phyloP scores from a whole-genome alignment of 2,888 invertebrate genomes.

The Scaeva pyrastri region DNA sequence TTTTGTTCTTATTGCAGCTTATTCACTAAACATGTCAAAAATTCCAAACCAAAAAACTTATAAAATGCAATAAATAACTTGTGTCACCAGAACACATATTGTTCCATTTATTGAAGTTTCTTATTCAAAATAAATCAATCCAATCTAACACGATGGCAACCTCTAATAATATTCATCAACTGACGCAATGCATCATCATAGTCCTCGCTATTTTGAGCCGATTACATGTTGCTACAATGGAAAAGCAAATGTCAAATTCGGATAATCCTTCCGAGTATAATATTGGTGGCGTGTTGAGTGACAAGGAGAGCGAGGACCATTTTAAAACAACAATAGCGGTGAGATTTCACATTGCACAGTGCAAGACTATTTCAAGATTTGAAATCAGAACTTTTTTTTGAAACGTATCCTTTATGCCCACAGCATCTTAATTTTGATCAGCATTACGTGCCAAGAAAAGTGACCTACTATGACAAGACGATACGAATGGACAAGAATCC shows the following conservation, averaged over 20 bases:
- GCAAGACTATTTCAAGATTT: neutral
- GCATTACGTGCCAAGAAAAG: constrained; percentile 92
- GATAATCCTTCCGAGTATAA: constrained; percentile 91
- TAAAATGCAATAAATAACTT: constrained; percentile 14
- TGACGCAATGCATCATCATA: constrained; percentile 41
- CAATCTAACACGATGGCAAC: constrained; percentile 46
- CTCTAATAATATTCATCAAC: constrained; percentile 9
- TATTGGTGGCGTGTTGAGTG: constrained; percentile 96
- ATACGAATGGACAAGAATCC: constrained; percentile 98
- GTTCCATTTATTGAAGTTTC: constrained; percentile 8
- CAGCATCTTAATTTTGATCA: constrained; percentile 94
- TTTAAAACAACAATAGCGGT: constrained; percentile 94
- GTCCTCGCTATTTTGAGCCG: constrained; percentile 33
- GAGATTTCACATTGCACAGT: constrained; percentile 82
- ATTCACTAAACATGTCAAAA: neutral
- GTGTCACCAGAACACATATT: neutral
- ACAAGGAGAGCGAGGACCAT: constrained; percentile 90
- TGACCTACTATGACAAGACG: constrained; percentile 94
- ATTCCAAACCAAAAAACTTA: neutral
- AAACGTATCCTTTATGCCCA: neutral
- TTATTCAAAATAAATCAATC: constrained; percentile 12
- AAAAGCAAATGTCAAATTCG: constrained; percentile 79
- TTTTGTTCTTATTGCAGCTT: too few relatives aligned
- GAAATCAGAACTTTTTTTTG: constrained; percentile 3
- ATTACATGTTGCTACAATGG: constrained; percentile 61